Base-by-base conservation (phyloP, 2,113 vertebrate species). In the Chinchilla lanigera region DNA sequence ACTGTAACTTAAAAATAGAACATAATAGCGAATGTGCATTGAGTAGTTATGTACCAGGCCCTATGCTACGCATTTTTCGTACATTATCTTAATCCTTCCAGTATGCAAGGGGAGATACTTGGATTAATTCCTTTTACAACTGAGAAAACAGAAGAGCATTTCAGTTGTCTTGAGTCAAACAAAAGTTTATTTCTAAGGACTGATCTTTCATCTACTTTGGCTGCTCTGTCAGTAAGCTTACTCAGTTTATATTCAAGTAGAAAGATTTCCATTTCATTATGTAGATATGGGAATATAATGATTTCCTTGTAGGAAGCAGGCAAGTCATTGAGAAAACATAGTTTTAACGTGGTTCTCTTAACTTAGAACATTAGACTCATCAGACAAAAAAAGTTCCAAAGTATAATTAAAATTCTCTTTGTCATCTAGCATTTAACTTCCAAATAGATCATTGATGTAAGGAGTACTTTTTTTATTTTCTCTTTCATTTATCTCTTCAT, bases 221-320 rank as follows among this genome's bases (percentile, higher is more conserved):
- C 54, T 69, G 91, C 81, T 38, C 17, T 96, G 20, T 94, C 5
- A 9, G 65, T 82, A 69, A 54, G 28, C 77, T 86, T 77, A 28
- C 22, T 93, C 8, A 90, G 73, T 75, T 78, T 90, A 73, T 94
- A 71, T 93, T 89, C 56, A 89, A 93, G 47, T 84, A 73, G 95
- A 71, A 80, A 14, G 35, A 44, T 30, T 33, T 87, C 9, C 10
- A 17, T 77, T 65, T 90, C 38, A 61, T 89, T 94, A 56, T 91
- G 33, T 16, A 75, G 63, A 75, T 19, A 3, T 50, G 20, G 3
- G 20, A 38, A 13, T 93, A 61, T 91, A 80, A 11, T 93, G 30
- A 65, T 65, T 97, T 92, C 50, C n/a, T 61, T 91, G 86, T 16
- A 50, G 56, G n/a, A 93, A 86, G 12, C 47, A 81, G 47, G 50